These are phyloP conservation scores for Pogonomyrmex barbatus DNA, from an alignment of 1,140 invertebrate genomes.

Conservation along the genomic window DNA sequence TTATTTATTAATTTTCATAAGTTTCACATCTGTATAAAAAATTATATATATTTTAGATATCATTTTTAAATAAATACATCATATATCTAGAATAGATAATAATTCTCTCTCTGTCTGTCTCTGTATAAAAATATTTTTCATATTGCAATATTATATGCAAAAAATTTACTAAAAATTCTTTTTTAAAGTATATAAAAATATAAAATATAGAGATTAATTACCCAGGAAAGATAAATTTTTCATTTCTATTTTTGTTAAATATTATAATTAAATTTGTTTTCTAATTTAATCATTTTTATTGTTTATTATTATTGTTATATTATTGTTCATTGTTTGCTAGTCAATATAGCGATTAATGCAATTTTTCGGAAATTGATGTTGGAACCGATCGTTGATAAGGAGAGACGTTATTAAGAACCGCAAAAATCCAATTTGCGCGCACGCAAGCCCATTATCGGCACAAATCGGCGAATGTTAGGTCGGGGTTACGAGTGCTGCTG, in stretches of 20 bases:
- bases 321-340: not conserved
- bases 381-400: not conserved
- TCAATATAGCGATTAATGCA: not conserved
- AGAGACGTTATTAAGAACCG: slow-evolving; percentile 1
- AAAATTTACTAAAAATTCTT: not conserved
- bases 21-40: not conserved
- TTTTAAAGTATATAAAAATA: not conserved
- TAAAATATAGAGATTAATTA: not conserved
- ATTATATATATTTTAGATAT: not conserved
- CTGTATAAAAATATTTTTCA: not conserved
- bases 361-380: not conserved
- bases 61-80: not conserved
- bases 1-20: not conserved
- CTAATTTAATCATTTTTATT: not conserved
- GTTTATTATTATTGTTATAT: not conserved
- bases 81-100: not conserved
- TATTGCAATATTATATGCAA: not conserved
- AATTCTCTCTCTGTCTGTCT: not conserved
- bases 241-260: not conserved
- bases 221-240: not conserved
- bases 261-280: not conserved
- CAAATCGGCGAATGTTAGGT: slow-evolving; percentile 22
- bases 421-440: slow-evolving; percentile 20
- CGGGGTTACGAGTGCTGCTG: slow-evolving; percentile 11
- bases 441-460: slow-evolving; percentile 32